Percentiles rank a stretch among this genome's conserved stretches.
Conservation (phyloP, 2,888 invertebrate genomes). For the Caenorhabditis zanzibari region DNA sequence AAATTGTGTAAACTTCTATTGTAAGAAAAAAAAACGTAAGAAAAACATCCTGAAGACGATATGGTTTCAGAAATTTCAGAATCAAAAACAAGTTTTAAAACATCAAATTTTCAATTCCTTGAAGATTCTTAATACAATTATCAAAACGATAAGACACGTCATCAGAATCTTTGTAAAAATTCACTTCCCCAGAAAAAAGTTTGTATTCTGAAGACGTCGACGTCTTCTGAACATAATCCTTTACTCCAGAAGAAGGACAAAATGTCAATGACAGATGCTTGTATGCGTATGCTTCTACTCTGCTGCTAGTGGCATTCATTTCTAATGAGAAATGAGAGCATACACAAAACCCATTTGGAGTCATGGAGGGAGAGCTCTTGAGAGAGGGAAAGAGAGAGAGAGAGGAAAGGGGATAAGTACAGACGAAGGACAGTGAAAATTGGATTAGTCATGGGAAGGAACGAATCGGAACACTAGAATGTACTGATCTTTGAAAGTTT, state of each 20-base stretch:
- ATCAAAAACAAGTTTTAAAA: neutral
- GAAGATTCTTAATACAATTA: too few species aligned
- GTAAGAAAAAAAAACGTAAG: too few species aligned
- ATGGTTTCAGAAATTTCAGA: neutral
- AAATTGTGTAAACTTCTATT: too few species aligned
- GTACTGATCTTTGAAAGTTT: neutral
- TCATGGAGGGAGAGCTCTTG: slow-evolving; percentile 11
- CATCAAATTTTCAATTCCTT: too few species aligned
- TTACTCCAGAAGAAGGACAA: neutral
- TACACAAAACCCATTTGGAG: neutral
- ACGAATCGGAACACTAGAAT: neutral
- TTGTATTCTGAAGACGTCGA: neutral
- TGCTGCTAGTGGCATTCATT: slow-evolving; percentile 52
- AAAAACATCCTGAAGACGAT: too few species aligned
- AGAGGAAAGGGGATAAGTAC: neutral
- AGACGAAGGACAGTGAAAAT: slow-evolving; percentile 8
- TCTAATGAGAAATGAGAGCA: slow-evolving; percentile 42
- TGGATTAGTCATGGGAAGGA: slow-evolving; percentile 44
- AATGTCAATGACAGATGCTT: slow-evolving; percentile 38
- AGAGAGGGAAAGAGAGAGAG: neutral
- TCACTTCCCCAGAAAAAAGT: neutral
- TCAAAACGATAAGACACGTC: neutral
- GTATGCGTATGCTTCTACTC: neutral
- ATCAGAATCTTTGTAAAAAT: neutral
- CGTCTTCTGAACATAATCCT: slow-evolving; percentile 35